A percentile compares a stretch with the other conserved stretches of the same genome.
Conservation (phyloP, 2,888 invertebrate genomes). For the Drosophila nigritarsus region DNA sequence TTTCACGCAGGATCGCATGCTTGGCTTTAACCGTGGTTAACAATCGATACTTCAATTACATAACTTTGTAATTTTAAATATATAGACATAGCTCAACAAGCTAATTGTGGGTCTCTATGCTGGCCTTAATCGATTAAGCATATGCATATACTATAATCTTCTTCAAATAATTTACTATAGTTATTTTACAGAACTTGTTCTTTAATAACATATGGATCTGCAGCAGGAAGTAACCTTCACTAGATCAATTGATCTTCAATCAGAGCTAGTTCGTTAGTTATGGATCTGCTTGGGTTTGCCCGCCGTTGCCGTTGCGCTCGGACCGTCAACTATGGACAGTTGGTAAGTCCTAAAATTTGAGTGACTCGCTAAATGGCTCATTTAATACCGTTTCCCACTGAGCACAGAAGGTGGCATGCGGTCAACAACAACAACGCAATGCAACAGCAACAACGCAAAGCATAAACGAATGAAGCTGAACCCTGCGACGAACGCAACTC, state of each 20-base stretch:
- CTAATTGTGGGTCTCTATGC: conserved; percentile 9
- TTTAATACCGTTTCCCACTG: conserved; percentile 77
- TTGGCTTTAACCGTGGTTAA: neutral
- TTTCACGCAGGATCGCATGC: neutral
- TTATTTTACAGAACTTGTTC: neutral
- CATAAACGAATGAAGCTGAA: conserved; percentile 72
- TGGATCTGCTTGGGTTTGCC: conserved; percentile 10
- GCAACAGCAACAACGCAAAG: conserved; percentile 58
- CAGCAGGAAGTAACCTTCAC: conserved; percentile 31
- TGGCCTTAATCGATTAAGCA: neutral
- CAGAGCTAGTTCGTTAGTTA: conserved; percentile 26
- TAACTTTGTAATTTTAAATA: conserved; percentile 1
- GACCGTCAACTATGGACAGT: conserved; percentile 48
- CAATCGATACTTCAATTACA: conserved; percentile 5
- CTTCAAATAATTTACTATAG: neutral
- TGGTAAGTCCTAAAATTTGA: conserved; percentile 57
- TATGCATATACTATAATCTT: conserved; percentile 1
- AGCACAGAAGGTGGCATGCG: conserved; percentile 76
- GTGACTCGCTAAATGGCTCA: conserved; percentile 80
- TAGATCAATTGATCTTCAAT: conserved; percentile 36
- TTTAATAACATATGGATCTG: neutral
- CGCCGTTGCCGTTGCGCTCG: conserved; percentile 9
- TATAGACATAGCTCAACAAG: conserved; percentile 1
- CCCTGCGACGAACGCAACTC: conserved; percentile 55
- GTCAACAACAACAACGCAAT: conserved; percentile 45